Evolutionary conservation across 2,888 invertebrate genomes (phyloP).

Genomic region (Polydrusus pterygomalis): DNA sequence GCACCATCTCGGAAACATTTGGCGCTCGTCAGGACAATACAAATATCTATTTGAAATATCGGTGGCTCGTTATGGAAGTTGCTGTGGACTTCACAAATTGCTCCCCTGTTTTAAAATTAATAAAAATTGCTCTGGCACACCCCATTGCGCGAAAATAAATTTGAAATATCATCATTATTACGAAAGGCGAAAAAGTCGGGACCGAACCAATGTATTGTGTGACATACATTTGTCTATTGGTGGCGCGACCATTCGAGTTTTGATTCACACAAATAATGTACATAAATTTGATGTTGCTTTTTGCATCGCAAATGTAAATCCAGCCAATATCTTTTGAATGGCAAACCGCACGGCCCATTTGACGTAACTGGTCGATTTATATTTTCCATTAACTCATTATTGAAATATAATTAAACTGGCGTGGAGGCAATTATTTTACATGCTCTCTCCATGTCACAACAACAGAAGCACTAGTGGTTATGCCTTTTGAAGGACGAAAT

Average conservation of each 20-base stretch:
- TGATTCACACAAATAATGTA: constrained; percentile 53
- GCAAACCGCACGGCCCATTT: constrained; percentile 55
- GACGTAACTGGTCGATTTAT: constrained; percentile 51
- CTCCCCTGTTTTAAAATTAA: constrained; percentile 30
- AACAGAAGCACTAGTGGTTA: constrained; percentile 43
- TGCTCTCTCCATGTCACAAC: constrained; percentile 43
- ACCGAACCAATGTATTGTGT: constrained; percentile 53
- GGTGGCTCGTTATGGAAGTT: too few species aligned
- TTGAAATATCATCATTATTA: constrained; percentile 54
- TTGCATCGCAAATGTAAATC: constrained; percentile 33
- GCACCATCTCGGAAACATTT: too few species aligned
- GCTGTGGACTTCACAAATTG: not conserved
- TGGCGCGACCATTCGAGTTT: constrained; percentile 47
- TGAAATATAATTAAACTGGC: constrained; percentile 56
- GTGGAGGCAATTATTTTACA: constrained; percentile 53
- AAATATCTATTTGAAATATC: too few species aligned
- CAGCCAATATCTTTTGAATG: constrained; percentile 50
- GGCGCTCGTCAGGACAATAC: too few species aligned
- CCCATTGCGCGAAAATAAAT: constrained; percentile 44
- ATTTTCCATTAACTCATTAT: constrained; percentile 58
- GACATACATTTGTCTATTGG: constrained; percentile 55
- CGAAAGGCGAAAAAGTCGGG: constrained; percentile 41
- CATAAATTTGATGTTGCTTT: constrained; percentile 40
- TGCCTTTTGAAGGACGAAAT: constrained; percentile 47
- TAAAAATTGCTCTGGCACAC: constrained; percentile 47